Base-by-base conservation (phyloP, 1,140 invertebrate species). In the Pollicipes pollicipes region DNA sequence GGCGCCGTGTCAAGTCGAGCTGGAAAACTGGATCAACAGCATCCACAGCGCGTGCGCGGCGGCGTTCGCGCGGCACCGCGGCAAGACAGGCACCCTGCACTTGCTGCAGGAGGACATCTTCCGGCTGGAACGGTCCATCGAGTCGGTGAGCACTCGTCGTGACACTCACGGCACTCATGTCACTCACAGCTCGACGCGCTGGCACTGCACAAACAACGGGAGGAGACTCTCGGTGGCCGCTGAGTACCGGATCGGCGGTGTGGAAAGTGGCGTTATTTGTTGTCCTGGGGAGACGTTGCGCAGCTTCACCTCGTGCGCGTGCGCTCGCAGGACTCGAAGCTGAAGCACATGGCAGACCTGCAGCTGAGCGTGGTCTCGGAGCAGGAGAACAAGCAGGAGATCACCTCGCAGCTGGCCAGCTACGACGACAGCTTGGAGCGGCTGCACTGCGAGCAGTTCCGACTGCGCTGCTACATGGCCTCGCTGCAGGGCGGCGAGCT, bases 21-120 rank as follows among this genome's bases (percentile, higher is more conserved):
- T 97, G 73, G 94, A 98, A 81, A 95, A 95, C 81, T 97, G 95
- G 95, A 93, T 97, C 76, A 94, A 95, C 80, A 95, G 93, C 79
- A 97, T 97, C 79, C 95, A 98, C 79, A 95, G 90, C 80, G 95
- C 95, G 63, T 98, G 95, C 83, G 95, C 95, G 35, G 94, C 95
- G 69, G 93, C 94, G 64, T 97, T 97, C 79, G 94, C 95, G 26
- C 85, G 95, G 73, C 94, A 97, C 80, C 89, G 95, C 70, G 95
- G 95, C 69, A 97, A 97, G 83, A 96, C 94, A 72, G 95, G 95
- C 73, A 97, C 95, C 6, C 84, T 97, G 45, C 93, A 97, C 83
- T 84, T 98, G 73, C 85, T 98, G 58, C 92, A 95, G 80, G 92
- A 95, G 79, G 95, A 98, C 82, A 95, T 97, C 75, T 92, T 91